A percentile compares a stretch with the other conserved stretches of the same genome.
Evolutionary conservation across 2,888 invertebrate species (phyloP).

Genomic region (Dichetophora obliterata): DNA sequence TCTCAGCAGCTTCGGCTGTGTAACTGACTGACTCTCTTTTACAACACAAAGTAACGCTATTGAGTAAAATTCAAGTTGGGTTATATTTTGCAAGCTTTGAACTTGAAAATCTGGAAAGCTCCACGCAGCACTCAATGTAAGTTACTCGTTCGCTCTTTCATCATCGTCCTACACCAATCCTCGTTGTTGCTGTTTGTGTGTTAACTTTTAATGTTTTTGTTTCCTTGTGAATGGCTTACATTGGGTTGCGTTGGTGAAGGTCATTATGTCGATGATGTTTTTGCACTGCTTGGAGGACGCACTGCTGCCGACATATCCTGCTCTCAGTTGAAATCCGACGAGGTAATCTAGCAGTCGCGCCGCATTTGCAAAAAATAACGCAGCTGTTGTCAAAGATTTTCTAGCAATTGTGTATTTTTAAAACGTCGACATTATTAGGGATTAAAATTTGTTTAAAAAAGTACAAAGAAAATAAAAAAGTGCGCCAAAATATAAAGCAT

Average conservation of each 20-base stretch:
- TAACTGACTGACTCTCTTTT: constrained; percentile 12
- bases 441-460: not conserved
- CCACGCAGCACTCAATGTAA: constrained; percentile 23
- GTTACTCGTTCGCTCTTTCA: constrained; percentile 21
- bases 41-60: not conserved
- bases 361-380: not conserved
- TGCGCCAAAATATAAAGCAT: constrained; percentile 6
- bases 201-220: constrained; percentile 26
- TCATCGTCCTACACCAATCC: constrained; percentile 24
- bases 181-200: not conserved
- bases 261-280: constrained; percentile 59
- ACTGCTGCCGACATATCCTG: constrained; percentile 33
- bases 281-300: constrained; percentile 43
- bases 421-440: not conserved
- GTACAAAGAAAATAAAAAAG: not conserved
- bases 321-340: constrained; percentile 23
- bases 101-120: constrained; percentile 55
- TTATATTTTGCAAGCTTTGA: constrained; percentile 56
- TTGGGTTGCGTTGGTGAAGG: constrained; percentile 60
- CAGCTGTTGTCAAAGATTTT: not conserved
- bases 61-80: not conserved
- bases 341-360: constrained; percentile 21
- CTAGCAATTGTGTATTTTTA: not conserved
- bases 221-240: constrained; percentile 23
- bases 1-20: not conserved